These are phyloP conservation scores for Flexamia atlantica DNA, from an alignment of 2,888 invertebrate genomes.

Conservation along the genomic window DNA sequence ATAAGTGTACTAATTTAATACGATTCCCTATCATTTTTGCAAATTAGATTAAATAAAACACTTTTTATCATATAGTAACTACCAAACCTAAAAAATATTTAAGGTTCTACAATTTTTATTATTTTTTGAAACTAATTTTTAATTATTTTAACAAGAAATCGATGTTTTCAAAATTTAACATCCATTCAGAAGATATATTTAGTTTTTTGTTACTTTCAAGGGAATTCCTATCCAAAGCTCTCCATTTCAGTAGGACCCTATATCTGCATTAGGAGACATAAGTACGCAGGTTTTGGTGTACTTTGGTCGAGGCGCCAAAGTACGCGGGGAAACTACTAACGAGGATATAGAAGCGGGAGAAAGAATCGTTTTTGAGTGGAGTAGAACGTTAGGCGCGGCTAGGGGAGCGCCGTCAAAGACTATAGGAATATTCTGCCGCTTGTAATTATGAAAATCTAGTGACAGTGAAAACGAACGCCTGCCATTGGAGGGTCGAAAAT, in stretches of 20 bases:
- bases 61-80: too few species aligned
- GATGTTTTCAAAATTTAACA: too few species aligned
- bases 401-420: conserved; percentile 7
- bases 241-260: neutral
- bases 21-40: too few species aligned
- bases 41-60: too few species aligned
- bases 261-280: too few species aligned
- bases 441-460: conserved; percentile 50
- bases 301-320: neutral
- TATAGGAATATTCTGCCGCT: neutral
- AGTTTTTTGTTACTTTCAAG: too few species aligned
- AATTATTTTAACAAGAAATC: too few species aligned
- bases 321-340: neutral
- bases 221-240: neutral
- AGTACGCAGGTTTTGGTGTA: neutral
- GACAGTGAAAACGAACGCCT: conserved; percentile 31
- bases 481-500: conserved; percentile 32
- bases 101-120: too few species aligned
- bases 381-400: neutral
- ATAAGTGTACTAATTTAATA: too few species aligned
- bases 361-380: neutral
- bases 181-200: too few species aligned
- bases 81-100: too few species aligned
- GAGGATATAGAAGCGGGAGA: neutral
- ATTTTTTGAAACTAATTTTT: too few species aligned